Conservation (phyloP, 2,888 invertebrate genomes). For the Resseliella maxima region DNA sequence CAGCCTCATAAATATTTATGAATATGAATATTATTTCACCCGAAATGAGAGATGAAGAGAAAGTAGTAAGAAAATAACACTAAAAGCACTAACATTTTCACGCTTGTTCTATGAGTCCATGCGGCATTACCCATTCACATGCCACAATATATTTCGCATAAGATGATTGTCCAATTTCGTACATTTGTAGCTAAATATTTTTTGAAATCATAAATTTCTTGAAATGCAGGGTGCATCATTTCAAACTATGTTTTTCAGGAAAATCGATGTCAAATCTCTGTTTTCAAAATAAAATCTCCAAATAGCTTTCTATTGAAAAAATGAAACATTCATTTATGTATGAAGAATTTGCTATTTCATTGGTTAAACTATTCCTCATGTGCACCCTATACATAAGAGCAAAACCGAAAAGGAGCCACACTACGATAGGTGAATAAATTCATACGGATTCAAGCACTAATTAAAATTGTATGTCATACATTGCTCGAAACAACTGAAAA, state of each 20-base stretch:
- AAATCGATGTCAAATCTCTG: too few relatives aligned
- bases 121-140: background rate
- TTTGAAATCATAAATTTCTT: background rate
- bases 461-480: constrained; percentile 55
- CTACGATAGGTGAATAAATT: constrained; percentile 31
- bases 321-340: too few relatives aligned
- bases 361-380: background rate
- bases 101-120: background rate
- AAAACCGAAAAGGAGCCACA: background rate
- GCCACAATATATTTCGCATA: background rate
- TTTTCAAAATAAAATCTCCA: too few relatives aligned
- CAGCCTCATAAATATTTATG: constrained; percentile 51
- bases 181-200: constrained; percentile 8
- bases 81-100: background rate
- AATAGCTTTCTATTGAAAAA: too few relatives aligned
- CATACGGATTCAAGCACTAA: constrained; percentile 46
- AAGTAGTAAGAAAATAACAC: background rate
- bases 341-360: background rate
- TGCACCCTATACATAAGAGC: background rate
- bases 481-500: constrained; percentile 19
- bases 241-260: background rate
- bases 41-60: background rate
- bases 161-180: constrained; percentile 13
- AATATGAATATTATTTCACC: background rate
- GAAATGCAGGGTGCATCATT: background rate